Evolutionary conservation across 1,140 invertebrate genomes (phyloP).

Genomic region (Cydia splendana): DNA sequence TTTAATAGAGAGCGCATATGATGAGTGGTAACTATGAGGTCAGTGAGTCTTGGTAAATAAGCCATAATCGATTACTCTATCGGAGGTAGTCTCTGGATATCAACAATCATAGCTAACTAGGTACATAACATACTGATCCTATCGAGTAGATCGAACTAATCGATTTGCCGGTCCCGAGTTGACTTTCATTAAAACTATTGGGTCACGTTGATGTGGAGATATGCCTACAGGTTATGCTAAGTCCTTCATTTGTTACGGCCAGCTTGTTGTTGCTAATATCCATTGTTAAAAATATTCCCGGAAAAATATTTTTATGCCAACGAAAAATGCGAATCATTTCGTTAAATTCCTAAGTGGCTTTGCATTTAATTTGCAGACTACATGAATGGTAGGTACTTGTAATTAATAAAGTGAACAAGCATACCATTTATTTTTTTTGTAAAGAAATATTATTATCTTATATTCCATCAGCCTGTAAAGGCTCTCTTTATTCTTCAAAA

Average conservation of each 20-base stretch:
- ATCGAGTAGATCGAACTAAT: conserved; percentile 63
- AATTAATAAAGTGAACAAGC: too few species aligned
- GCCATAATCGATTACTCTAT: background rate
- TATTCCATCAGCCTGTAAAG: too few species aligned
- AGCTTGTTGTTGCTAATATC: background rate
- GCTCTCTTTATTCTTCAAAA: too few species aligned
- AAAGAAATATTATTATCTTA: too few species aligned
- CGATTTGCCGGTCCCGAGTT: conserved; percentile 52
- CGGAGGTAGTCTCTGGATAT: background rate
- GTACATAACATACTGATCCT: conserved; percentile 47
- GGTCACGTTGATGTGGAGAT: conserved; percentile 48
- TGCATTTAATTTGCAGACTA: too few species aligned
- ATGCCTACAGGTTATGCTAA: conserved; percentile 23
- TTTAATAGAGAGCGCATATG: too few species aligned
- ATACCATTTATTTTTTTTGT: too few species aligned
- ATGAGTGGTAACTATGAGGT: background rate
- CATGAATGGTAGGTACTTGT: too few species aligned
- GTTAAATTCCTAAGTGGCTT: too few species aligned
- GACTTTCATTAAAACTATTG: conserved; percentile 64
- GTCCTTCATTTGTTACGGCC: conserved; percentile 20
- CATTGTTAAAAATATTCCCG: background rate
- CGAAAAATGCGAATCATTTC: too few species aligned
- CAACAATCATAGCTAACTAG: conserved; percentile 60
- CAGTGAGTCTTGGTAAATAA: background rate
- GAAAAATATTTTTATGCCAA: background rate